These are phyloP conservation scores for Drosophila ironensis DNA, from an alignment of 1,140 invertebrate species.

Conservation along the genomic window DNA sequence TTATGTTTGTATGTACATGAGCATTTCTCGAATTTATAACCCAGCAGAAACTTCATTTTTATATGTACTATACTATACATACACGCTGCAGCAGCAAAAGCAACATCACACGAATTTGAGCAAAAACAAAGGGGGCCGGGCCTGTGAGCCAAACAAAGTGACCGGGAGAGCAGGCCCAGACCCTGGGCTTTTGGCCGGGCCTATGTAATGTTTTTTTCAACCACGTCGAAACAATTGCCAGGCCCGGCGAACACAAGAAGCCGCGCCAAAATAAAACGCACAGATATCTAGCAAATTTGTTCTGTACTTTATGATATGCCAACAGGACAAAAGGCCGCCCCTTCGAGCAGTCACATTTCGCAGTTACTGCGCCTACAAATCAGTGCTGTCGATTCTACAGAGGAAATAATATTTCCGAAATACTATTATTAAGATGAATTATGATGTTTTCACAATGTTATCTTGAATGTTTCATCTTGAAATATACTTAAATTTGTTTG, in stretches of 20 bases:
- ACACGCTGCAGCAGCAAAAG: not conserved
- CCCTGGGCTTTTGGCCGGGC: conserved; percentile 16
- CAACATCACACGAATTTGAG: conserved; percentile 43
- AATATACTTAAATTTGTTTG: too few species aligned
- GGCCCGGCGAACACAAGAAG: conserved; percentile 29
- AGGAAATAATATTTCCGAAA: too few species aligned
- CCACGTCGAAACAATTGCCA: conserved; percentile 70
- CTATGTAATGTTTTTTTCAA: conserved; percentile 68
- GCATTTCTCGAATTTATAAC: conserved; percentile 54
- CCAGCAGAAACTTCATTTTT: conserved; percentile 61
- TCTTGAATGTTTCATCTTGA: too few species aligned
- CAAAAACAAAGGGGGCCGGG: conserved; percentile 54
- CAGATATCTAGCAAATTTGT: conserved; percentile 53
- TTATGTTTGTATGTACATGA: conserved; percentile 41
- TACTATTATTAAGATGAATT: too few species aligned
- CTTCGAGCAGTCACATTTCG: conserved; percentile 51
- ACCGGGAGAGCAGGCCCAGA: conserved; percentile 21
- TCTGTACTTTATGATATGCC: conserved; percentile 46
- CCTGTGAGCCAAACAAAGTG: conserved; percentile 48
- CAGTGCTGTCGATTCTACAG: not conserved
- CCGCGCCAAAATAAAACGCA: conserved; percentile 41
- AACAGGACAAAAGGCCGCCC: not conserved
- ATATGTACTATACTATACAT: conserved; percentile 10
- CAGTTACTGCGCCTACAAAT: conserved; percentile 25
- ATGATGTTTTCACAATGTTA: too few species aligned